Evolutionary conservation across 2,797 vertebrate genomes (phyloP), one percentile per base, ranked within the genome.

Genomic region (Orientallactaga sibirica): DNA sequence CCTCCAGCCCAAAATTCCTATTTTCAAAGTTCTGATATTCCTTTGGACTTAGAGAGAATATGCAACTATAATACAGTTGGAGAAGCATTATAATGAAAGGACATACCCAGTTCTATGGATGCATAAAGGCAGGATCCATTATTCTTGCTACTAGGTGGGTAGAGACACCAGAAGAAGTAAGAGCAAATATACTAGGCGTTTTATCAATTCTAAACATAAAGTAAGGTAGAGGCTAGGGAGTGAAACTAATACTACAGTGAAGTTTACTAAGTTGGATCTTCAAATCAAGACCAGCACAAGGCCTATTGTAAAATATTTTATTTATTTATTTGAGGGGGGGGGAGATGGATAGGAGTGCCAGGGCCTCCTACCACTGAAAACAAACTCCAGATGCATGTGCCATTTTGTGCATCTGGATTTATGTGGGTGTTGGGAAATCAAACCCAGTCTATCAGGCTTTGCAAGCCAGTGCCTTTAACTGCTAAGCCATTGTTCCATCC

Each of bases 171-270:
- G 43, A 82, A 70, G 79, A 91, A 91, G 12, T 24, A 82, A 86
- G n/a, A 61, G 58, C 74, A 62, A 81, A 48, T 10, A 55, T 33
- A 27, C 27, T 62, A 20, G 9, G 8, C 48, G 15, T 7, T 52
- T 77, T 81, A 61, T 81, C 70, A 84, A 85, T 86, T 89, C 76
- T 76, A 67, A 80, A 52, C 22, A 89, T 78, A 89, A 71, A 90
- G 88, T 55, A 67, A 86, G 41, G 43, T 33, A 86, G 55, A 79
- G 73, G 16, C n/a, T 64, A 7, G 24, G 68, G 74, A 89, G 2
- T 58, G 19, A 80, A 86, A 89, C 18, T 48, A 82, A 75, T 43
- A 43, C 20, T 52, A 82, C 33, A 83, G 91, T 41, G 27, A n/a
- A 77, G 43, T 12, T 71, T 89, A 74, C 14, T 58, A 79, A 74